Percentiles rank a stretch among this genome's conserved stretches.
Evolutionary conservation across 2,113 vertebrate species (phyloP).

Genomic region (Cyanoderma ruficeps): DNA sequence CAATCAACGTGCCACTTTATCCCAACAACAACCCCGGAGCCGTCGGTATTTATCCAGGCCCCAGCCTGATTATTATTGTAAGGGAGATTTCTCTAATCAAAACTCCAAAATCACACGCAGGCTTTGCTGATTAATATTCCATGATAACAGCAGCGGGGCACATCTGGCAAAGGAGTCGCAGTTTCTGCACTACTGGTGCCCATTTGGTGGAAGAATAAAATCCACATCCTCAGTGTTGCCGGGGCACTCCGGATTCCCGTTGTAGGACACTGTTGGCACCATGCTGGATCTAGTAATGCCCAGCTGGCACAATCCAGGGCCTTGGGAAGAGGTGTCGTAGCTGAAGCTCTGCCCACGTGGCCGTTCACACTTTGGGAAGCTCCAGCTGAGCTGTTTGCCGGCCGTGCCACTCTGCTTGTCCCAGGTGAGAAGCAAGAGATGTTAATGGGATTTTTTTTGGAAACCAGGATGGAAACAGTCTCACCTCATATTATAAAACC

Average conservation of each 20-base stretch:
- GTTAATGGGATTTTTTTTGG: neutral
- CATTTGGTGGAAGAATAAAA: constrained; percentile 58
- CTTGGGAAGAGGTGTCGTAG: fast-evolving
- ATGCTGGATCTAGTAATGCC: neutral
- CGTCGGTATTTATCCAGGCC: constrained; percentile 67
- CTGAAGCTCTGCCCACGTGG: neutral
- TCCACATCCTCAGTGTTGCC: neutral
- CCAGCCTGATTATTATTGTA: constrained; percentile 79
- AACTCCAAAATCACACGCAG: constrained; percentile 78
- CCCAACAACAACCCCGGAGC: constrained; percentile 57
- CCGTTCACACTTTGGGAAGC: neutral
- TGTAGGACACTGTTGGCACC: fast-evolving
- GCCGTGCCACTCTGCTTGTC: fast-evolving
- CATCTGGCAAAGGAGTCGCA: constrained; percentile 68
- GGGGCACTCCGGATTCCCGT: fast-evolving
- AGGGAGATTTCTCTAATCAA: constrained; percentile 81
- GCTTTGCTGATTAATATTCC: constrained; percentile 79
- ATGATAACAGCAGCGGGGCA: constrained; percentile 75
- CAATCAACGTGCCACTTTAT: constrained; percentile 66
- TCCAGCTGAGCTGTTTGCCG: fast-evolving
- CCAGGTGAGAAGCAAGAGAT: fast-evolving
- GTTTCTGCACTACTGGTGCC: constrained; percentile 42
- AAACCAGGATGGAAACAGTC: constrained; percentile 29
- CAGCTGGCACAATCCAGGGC: neutral
- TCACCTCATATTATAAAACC: neutral